Conservation (phyloP, 2,888 invertebrate species). For the Azorinus chamasolen region DNA sequence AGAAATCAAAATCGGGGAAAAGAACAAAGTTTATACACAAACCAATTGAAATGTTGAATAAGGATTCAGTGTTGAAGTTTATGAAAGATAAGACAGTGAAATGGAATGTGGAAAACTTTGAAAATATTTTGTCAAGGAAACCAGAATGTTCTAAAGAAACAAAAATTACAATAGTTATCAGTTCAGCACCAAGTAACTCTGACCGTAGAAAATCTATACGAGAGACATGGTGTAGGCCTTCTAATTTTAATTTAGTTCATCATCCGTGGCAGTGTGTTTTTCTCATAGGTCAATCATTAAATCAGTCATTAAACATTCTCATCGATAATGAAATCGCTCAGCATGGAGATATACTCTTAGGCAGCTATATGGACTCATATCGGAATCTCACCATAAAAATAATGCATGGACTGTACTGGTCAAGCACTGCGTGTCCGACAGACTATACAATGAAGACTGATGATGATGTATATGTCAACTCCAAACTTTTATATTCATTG, state of each 20-base stretch:
- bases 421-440: constrained; percentile 67
- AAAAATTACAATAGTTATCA: constrained; percentile 75
- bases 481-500: constrained; percentile 70
- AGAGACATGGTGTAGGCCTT: constrained; percentile 76
- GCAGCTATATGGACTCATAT: constrained; percentile 83
- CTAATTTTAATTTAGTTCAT: constrained; percentile 50
- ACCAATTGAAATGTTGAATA: constrained; percentile 32
- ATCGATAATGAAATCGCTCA: constrained; percentile 65
- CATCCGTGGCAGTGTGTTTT: constrained; percentile 80
- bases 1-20: constrained; percentile 59
- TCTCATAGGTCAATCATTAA: constrained; percentile 72
- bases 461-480: constrained; percentile 84
- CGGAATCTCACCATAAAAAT: constrained; percentile 83
- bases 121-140: constrained; percentile 43
- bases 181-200: constrained; percentile 74
- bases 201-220: constrained; percentile 75
- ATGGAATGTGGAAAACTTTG: constrained; percentile 70
- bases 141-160: constrained; percentile 60
- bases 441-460: constrained; percentile 83
- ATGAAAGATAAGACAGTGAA: constrained; percentile 58
- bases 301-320: constrained; percentile 21
- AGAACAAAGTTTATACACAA: constrained; percentile 46
- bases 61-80: constrained; percentile 26
- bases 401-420: constrained; percentile 82
- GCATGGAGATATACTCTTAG: constrained; percentile 78